Base-by-base conservation (phyloP, 2,888 invertebrate genomes). In the Hydrotaea diabolus region DNA sequence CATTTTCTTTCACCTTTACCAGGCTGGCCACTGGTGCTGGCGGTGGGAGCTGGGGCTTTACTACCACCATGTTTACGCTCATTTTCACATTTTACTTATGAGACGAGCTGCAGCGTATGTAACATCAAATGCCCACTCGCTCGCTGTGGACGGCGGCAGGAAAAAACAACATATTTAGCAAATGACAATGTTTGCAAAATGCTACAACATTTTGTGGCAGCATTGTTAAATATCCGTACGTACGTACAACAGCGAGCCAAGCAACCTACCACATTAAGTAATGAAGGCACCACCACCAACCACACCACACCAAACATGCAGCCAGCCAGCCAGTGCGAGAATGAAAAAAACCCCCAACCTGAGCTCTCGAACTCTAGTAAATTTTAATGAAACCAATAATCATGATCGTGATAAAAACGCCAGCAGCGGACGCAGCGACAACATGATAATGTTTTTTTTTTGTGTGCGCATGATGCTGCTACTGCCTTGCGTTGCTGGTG, bases 141-240 rank as follows among this genome's bases (percentile, higher is more conserved):
- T 59, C 15, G 59, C 13, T 57, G 57, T 31, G 31, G 31, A n/a
- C n/a, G n/a, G n/a, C n/a, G 2, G 69, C 66, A 75, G 88, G 88
- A 89, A 89, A 89, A 4, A 89, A 89, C 90, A 89, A 87, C 90
- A 90, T 91, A 90, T 90, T 91, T 89, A 90, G 90, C 89, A 89
- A 90, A 90, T 90, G 90, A 90, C 91, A 90, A 90, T 85, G 85
- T 85, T 85, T 82, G 85, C 82, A 72, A 76, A 75, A 76, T 78
- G 80, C 87, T 89, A 87, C 89, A 89, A 84, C 87, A 87, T 77
- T 84, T 85, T 69, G 72, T 73, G 49, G 72, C 43, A 72, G 59
- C 31, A 74, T 43, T 74, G 43, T 43, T 59, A 74, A 59, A 59
- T 74, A 74, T 57, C 19, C 19, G 9, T 19, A 19, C 23, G 23